Evolutionary conservation across 2,797 vertebrate genomes (phyloP).

Genomic region (Hippoglossus hippoglossus): DNA sequence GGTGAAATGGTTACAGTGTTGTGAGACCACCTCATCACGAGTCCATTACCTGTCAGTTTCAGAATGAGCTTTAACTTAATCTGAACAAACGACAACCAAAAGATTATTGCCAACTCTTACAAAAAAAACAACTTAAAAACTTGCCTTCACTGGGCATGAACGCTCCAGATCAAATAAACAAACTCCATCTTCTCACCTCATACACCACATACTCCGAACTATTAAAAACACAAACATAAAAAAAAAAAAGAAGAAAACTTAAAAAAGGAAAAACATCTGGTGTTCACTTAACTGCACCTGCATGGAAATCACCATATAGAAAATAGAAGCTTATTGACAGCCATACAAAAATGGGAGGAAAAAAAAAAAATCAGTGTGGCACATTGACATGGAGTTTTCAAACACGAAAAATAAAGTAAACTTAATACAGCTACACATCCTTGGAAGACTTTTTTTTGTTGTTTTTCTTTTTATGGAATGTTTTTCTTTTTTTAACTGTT

Average conservation of each 20-base stretch:
- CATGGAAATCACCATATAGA: slow-evolving; percentile 74
- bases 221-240: slow-evolving; percentile 63
- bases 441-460: slow-evolving; percentile 78
- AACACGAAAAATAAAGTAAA: slow-evolving; percentile 77
- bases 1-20: slow-evolving; percentile 76
- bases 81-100: slow-evolving; percentile 42
- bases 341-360: slow-evolving; percentile 47
- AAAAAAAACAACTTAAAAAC: slow-evolving; percentile 50
- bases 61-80: slow-evolving; percentile 68
- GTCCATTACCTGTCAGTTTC: slow-evolving; percentile 66
- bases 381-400: slow-evolving; percentile 82
- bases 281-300: slow-evolving; percentile 83
- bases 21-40: slow-evolving; percentile 64
- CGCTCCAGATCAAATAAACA: slow-evolving; percentile 67
- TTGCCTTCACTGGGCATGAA: slow-evolving; percentile 67
- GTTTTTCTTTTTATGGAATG: slow-evolving; percentile 74
- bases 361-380: slow-evolving; percentile 78
- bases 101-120: slow-evolving; percentile 66
- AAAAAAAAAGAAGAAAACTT: slow-evolving; percentile 32
- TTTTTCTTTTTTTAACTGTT: slow-evolving; percentile 65
- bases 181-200: slow-evolving; percentile 55
- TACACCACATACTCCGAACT: slow-evolving; percentile 60
- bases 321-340: slow-evolving; percentile 76
- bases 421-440: slow-evolving; percentile 77
- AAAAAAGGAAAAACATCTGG: slow-evolving; percentile 70